Evolutionary conservation across 2,113 vertebrate genomes (phyloP).

Genomic region (Thermophis baileyi): DNA sequence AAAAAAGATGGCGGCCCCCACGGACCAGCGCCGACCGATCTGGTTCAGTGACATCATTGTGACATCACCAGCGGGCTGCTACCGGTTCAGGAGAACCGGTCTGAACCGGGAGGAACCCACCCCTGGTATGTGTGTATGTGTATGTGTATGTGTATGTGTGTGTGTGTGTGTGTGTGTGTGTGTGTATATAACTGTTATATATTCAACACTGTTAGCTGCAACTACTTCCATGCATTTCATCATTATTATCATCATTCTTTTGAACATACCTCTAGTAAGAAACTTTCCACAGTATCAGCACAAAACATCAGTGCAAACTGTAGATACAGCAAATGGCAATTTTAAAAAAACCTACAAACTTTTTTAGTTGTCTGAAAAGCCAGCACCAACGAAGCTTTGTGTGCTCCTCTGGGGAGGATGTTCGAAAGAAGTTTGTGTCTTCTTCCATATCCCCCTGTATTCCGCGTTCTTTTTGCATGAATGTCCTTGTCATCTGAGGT

Average conservation of each 20-base stretch:
- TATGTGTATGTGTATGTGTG: too few species aligned
- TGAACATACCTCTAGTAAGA: neutral
- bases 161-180: too few species aligned
- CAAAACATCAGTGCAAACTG: neutral
- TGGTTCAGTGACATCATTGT: too few species aligned
- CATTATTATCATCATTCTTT: neutral
- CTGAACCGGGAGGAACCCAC: too few species aligned
- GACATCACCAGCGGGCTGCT: too few species aligned
- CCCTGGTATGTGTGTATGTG: too few species aligned
- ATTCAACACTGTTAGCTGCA: neutral
- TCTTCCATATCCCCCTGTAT: neutral
- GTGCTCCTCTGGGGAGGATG: neutral
- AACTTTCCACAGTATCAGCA: neutral
- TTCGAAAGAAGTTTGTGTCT: neutral
- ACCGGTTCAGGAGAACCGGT: too few species aligned
- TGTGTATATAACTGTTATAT: too few species aligned
- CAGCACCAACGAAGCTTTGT: neutral
- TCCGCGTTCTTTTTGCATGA: neutral
- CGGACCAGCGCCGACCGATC: too few species aligned
- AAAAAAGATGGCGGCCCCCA: too few species aligned
- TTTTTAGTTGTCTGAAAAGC: neutral
- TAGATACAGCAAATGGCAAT: neutral
- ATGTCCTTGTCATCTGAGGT: neutral
- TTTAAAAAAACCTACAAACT: neutral
- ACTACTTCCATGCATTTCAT: neutral